Evolutionary conservation across 2,797 vertebrate genomes (phyloP).

Genomic region (Tragelaphus eurycerus): DNA sequence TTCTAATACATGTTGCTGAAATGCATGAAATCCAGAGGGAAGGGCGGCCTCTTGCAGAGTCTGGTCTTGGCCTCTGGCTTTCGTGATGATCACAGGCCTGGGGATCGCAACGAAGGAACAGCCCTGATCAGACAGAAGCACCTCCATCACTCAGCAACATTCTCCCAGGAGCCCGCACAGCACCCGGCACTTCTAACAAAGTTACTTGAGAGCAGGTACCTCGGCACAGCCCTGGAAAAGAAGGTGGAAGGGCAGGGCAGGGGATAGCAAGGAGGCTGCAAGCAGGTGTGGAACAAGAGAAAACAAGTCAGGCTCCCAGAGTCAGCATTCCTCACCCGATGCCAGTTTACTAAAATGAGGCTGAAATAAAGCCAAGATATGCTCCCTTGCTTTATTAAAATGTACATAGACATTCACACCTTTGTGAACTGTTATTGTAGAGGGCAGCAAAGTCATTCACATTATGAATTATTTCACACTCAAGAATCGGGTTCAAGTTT

Average conservation of each 20-base stretch:
- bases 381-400: neutral
- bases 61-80: neutral
- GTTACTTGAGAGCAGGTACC: constrained; percentile 18
- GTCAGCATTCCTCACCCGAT: neutral
- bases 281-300: constrained; percentile 49
- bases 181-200: neutral
- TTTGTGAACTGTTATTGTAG: neutral
- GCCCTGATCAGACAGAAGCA: rapidly evolving
- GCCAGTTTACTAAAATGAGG: neutral
- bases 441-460: neutral
- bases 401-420: neutral
- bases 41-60: neutral
- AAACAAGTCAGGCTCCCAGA: constrained; percentile 43
- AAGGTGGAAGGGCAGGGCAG: neutral
- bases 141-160: rapidly evolving
- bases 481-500: neutral
- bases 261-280: constrained; percentile 50
- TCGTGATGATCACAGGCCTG: neutral
- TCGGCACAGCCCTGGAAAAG: constrained; percentile 60
- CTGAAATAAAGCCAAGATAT: neutral
- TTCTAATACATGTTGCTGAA: neutral
- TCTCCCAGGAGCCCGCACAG: neutral
- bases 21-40: neutral
- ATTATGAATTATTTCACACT: neutral
- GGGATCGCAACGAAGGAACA: neutral